These are phyloP conservation scores for Didymodactylos carnosus DNA, from an alignment of 2,888 invertebrate species.

Conservation along the genomic window DNA sequence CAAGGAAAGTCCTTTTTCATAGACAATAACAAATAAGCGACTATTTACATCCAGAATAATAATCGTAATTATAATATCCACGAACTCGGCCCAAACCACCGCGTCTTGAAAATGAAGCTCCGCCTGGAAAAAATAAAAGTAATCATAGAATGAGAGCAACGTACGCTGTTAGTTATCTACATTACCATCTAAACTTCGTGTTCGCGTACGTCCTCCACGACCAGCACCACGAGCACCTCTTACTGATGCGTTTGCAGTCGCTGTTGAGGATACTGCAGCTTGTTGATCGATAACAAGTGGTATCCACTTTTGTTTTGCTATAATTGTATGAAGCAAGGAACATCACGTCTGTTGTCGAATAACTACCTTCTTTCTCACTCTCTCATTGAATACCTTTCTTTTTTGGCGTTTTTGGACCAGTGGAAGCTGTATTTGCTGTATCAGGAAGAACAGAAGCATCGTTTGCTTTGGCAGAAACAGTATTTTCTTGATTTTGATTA, in stretches of 20 bases:
- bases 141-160: too few relatives aligned
- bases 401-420: background rate
- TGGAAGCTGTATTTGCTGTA: background rate
- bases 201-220: background rate
- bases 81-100: background rate
- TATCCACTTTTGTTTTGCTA: too few relatives aligned
- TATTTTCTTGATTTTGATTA: too few relatives aligned
- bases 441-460: too few relatives aligned
- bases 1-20: too few relatives aligned
- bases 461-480: too few relatives aligned
- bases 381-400: background rate
- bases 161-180: background rate
- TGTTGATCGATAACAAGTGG: too few relatives aligned
- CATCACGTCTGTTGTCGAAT: background rate
- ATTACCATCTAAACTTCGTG: background rate
- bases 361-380: background rate
- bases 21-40: background rate
- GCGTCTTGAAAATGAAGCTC: too few relatives aligned
- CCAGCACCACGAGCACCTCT: background rate
- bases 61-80: background rate
- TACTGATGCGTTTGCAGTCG: background rate
- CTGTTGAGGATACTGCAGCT: background rate
- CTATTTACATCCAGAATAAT: background rate
- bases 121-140: too few relatives aligned
- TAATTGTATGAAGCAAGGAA: background rate